Base-by-base conservation (phyloP, 2,113 vertebrate genomes). In the Phyllostomus discolor region DNA sequence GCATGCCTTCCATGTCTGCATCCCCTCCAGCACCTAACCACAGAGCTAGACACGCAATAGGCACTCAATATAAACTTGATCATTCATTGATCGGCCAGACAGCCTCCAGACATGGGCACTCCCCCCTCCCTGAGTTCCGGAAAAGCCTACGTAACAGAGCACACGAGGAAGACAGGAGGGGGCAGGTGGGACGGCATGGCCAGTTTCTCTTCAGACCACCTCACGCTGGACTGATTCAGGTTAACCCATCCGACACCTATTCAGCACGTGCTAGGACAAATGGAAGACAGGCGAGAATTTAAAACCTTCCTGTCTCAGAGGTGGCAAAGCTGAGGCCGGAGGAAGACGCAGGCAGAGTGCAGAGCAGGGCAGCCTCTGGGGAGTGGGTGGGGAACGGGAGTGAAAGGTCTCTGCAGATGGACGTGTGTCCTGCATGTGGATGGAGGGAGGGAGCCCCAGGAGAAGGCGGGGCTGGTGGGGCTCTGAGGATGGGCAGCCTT, bases 11-110 rank as follows among this genome's bases (percentile, higher is more conserved):
- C 75, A 22, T 22, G 11, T 79, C 81, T 95, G 66, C 5, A 50
- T 22, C 48, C 81, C 88, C 46, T 82, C 5, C 35, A 57, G 93
- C 50, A 52, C 82, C 82, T 64, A 79, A 73, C 54, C 85, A 78
- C 85, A 6, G 76, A 96, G 91, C 38, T 48, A 82, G 85, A 78
- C 38, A 70, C 26, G 62, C 62, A 35, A 28, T 20, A 90, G 88
- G 57, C 89, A 70, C 83, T 94, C 95, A 20, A 64, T 94, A 89
- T 66, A 86, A 96, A 97, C 82, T 86, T 46, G 91, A 90, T 78
- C 85, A 43, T 20, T 75, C 78, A 92, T 64, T 48, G 88, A 96
- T 8, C 79, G 93, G 67, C 59, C 67, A 64, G 72, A 86, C 41
- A 64, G 72, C 88, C 83, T 75, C 85, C 73, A 86, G 88, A 85